Percentiles rank a stretch among this genome's conserved stretches.
Conservation (phyloP, 2,113 vertebrate species). For the Spilogale gracilis region DNA sequence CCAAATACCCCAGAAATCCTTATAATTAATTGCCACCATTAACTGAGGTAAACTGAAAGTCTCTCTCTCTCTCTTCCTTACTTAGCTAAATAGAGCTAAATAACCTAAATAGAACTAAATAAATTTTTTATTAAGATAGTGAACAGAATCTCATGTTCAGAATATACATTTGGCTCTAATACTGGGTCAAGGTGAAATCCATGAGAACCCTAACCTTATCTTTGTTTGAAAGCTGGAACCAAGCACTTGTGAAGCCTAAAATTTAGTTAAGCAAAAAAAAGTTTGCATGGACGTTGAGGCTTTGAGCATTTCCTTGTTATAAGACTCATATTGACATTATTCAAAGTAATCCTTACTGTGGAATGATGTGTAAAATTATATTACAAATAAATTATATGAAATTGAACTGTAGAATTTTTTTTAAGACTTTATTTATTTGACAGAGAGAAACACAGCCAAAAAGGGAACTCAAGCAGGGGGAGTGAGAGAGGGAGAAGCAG, state of each 20-base stretch:
- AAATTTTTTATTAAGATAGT: not conserved
- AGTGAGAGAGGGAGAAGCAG: too few relatives aligned
- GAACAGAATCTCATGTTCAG: not conserved
- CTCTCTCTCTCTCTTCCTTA: not conserved
- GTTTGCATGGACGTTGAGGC: not conserved
- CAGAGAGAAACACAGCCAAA: too few relatives aligned
- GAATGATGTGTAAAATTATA: not conserved
- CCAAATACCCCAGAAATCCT: not conserved
- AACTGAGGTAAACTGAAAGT: not conserved
- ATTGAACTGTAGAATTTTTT: not conserved
- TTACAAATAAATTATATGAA: not conserved
- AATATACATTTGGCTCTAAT: not conserved
- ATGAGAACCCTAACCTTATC: not conserved
- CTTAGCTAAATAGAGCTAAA: not conserved
- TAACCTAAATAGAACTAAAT: not conserved
- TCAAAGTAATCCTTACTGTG: not conserved
- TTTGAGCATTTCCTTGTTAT: not conserved
- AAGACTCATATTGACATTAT: not conserved
- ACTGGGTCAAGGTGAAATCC: not conserved
- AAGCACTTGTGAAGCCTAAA: not conserved
- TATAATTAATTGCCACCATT: not conserved
- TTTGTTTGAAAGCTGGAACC: not conserved
- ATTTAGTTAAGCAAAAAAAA: not conserved
- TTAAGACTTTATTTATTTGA: too few relatives aligned
- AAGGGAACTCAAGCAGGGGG: too few relatives aligned